These are phyloP conservation scores for Pholis gunnellus DNA, from an alignment of 2,113 vertebrate species.

Conservation along the genomic window DNA sequence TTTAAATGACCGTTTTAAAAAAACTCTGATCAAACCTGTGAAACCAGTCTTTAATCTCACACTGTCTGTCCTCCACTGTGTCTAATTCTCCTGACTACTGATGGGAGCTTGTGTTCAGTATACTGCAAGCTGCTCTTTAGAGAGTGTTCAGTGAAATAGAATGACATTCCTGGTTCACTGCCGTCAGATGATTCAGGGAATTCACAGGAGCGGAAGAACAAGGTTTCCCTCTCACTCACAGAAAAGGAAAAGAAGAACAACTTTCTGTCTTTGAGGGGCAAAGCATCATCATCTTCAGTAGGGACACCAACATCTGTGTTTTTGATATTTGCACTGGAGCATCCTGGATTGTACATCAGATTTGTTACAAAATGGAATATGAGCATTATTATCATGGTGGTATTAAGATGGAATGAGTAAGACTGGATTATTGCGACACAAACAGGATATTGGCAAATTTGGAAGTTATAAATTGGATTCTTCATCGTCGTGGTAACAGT, in stretches of 20 bases:
- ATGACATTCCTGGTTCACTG: conserved; percentile 28
- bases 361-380: neutral
- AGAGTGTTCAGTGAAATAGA: conserved; percentile 63
- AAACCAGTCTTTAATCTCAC: neutral
- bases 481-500: conserved; percentile 6
- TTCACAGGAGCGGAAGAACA: conserved; percentile 35
- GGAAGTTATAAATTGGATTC: neutral
- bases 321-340: neutral
- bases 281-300: neutral
- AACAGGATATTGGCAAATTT: neutral
- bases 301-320: neutral
- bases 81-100: neutral
- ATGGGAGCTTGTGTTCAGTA: conserved; percentile 11
- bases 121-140: conserved; percentile 43
- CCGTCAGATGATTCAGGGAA: conserved; percentile 46
- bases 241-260: neutral
- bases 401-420: neutral
- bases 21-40: neutral
- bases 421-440: conserved; percentile 3
- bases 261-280: neutral
- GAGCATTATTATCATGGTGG: neutral
- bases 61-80: neutral
- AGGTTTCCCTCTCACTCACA: conserved; percentile 4
- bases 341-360: neutral
- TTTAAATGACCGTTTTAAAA: neutral